phyloP scores from a whole-genome alignment of 1,140 invertebrate genomes.

The Lysiphlebus fabarum region DNA sequence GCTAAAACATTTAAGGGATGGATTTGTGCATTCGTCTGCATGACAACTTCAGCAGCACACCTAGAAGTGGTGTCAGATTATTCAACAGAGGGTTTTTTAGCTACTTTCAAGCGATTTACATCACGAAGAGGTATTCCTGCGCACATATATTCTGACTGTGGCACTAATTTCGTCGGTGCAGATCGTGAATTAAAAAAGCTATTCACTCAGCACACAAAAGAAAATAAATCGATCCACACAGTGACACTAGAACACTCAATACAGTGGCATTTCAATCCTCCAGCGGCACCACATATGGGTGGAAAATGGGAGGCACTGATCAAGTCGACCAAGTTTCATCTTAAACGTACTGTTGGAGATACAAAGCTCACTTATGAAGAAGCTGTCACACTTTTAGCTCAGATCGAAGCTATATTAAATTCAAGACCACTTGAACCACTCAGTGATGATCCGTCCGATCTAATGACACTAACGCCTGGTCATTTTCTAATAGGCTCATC shows the following conservation, averaged over 20 bases:
- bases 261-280: conserved; percentile 8
- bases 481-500: conserved; percentile 2
- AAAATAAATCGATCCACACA: background rate
- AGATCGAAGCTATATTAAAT: conserved; percentile 10
- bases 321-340: conserved; percentile 12
- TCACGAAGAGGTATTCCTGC: conserved; percentile 27
- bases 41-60: conserved; percentile 31
- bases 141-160: conserved; percentile 21
- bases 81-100: conserved; percentile 32
- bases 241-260: background rate
- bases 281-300: conserved; percentile 15
- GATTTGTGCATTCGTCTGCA: conserved; percentile 33
- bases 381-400: conserved; percentile 1
- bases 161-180: conserved; percentile 24
- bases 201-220: background rate
- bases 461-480: background rate
- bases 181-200: background rate
- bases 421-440: conserved; percentile 10
- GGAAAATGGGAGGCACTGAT: conserved; percentile 14
- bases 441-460: conserved; percentile 5
- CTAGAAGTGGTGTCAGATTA: conserved; percentile 31
- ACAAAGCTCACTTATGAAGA: conserved; percentile 9
- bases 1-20: conserved; percentile 29
- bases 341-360: background rate
- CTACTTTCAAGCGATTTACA: conserved; percentile 33